A percentile compares a stretch with the other conserved stretches of the same genome.
These are phyloP conservation scores for Drosophila phalerata DNA, from an alignment of 2,888 invertebrate genomes.

Conservation along the genomic window DNA sequence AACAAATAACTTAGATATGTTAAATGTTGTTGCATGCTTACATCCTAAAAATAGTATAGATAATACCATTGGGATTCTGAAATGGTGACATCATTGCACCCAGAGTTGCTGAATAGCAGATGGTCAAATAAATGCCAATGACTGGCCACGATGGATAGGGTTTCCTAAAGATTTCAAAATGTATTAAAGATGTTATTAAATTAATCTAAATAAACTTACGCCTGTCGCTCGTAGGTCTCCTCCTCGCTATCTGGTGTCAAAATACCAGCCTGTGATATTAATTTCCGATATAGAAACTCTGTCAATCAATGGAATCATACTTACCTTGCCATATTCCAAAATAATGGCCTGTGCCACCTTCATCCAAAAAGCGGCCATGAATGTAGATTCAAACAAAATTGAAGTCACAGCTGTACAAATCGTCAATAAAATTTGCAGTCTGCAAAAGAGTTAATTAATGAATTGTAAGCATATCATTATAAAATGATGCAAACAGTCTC, in stretches of 20 bases:
- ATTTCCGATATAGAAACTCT: fast-evolving
- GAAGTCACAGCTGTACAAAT: not conserved
- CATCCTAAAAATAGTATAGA: conserved; percentile 5
- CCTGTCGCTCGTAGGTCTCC: conserved; percentile 50
- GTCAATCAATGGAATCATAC: not conserved
- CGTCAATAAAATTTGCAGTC: conserved; percentile 50
- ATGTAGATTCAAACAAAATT: conserved; percentile 20
- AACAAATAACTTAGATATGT: not conserved
- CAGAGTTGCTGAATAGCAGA: conserved; percentile 45
- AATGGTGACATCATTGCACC: conserved; percentile 56
- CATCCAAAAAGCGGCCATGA: conserved; percentile 58
- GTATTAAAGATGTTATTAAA: no score
- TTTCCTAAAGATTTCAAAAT: conserved; percentile 17
- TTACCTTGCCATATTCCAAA: conserved; percentile 38
- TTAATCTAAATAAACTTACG: conserved; percentile 44
- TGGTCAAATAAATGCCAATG: conserved; percentile 55
- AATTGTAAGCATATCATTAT: not conserved
- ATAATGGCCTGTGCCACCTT: conserved; percentile 56
- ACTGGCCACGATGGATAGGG: conserved; percentile 62
- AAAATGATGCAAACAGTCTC: conserved; percentile 27
- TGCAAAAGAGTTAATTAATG: conserved; percentile 3
- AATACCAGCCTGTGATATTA: conserved; percentile 41
- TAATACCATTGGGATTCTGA: conserved; percentile 49
- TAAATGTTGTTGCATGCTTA: conserved; percentile 9
- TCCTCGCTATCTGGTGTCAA: conserved; percentile 34